Percentiles rank a stretch among this genome's conserved stretches.
phyloP scores from a whole-genome alignment of 2,113 vertebrate species.

The Cyphomyrus plagiostoma region DNA sequence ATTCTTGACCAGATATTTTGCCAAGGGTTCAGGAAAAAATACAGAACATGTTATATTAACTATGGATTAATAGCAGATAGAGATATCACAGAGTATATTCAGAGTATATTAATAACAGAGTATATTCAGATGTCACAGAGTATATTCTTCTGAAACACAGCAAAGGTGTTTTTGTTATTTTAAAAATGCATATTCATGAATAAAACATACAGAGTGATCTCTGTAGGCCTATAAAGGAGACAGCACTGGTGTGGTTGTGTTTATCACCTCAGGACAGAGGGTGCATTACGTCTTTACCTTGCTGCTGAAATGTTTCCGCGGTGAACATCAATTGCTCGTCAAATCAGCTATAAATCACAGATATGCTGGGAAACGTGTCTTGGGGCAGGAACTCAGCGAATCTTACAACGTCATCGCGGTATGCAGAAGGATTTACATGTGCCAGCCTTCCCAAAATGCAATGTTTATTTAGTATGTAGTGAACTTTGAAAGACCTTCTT shows the following conservation, averaged over 20 bases:
- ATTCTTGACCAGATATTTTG: not conserved
- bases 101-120: not conserved
- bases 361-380: not conserved
- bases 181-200: constrained; percentile 1
- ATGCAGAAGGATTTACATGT: not conserved
- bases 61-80: not conserved
- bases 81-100: not conserved
- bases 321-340: not conserved
- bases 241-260: not conserved
- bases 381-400: not conserved
- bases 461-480: not conserved
- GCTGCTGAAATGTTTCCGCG: not conserved
- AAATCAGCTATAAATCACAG: not conserved
- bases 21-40: not conserved
- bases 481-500: not conserved
- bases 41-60: not conserved
- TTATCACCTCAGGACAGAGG: not conserved
- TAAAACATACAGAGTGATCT: not conserved
- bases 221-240: not conserved
- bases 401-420: not conserved
- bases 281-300: not conserved
- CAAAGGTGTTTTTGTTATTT: not conserved
- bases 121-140: not conserved
- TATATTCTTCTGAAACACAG: not conserved
- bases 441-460: not conserved